Conservation (phyloP, 2,888 invertebrate species). For the Amphipyra tragopoginis region DNA sequence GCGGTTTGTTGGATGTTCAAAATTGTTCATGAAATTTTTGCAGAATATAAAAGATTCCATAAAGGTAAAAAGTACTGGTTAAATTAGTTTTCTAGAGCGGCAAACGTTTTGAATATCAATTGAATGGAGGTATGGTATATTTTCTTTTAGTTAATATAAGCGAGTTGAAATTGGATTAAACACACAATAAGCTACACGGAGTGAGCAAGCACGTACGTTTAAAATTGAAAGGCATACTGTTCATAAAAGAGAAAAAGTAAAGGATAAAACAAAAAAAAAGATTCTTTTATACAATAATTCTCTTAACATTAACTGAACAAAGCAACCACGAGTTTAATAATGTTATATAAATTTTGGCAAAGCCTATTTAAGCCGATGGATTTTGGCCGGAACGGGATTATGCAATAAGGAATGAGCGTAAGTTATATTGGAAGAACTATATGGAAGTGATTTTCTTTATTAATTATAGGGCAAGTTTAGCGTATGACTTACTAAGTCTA, state of each 20-base stretch:
- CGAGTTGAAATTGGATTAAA: conserved; percentile 1
- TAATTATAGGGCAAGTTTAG: conserved; percentile 1
- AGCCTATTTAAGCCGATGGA: conserved; percentile 17
- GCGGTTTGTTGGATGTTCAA: conserved; percentile 7
- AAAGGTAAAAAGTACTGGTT: conserved; percentile 12
- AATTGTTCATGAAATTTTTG: conserved; percentile 23
- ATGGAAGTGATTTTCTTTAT: conserved; percentile 9
- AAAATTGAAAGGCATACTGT: too few relatives aligned
- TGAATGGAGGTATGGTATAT: background rate
- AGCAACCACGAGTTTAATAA: conserved; percentile 23
- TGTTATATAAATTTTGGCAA: conserved; percentile 18
- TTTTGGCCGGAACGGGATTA: conserved; percentile 25
- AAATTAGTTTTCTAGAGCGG: conserved; percentile 31
- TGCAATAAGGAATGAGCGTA: conserved; percentile 4
- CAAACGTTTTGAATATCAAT: conserved; percentile 32
- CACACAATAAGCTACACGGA: too few relatives aligned
- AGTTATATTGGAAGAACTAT: conserved; percentile 11
- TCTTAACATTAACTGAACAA: conserved; percentile 20
- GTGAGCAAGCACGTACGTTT: too few relatives aligned
- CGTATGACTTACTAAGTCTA: too few relatives aligned
- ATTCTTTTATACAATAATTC: too few relatives aligned
- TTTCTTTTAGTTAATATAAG: background rate
- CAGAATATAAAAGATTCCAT: conserved; percentile 25
- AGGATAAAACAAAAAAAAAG: too few relatives aligned
- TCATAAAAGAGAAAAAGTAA: too few relatives aligned